phyloP scores from a whole-genome alignment of 2,797 vertebrate genomes.

The Sebastes iracundus region DNA sequence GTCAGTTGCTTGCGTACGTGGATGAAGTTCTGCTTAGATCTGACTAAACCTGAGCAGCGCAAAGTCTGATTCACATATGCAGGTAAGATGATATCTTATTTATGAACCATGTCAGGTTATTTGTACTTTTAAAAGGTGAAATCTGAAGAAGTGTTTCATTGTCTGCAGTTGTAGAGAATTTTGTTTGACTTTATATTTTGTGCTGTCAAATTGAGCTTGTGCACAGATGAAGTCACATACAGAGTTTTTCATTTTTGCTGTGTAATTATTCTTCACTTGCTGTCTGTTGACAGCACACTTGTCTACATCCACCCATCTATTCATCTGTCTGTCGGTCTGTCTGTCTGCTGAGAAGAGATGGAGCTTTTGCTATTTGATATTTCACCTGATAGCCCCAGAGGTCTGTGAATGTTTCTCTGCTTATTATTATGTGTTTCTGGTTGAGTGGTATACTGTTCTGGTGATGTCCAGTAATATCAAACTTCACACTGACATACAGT shows the following conservation, averaged over 20 bases:
- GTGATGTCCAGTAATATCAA: neutral
- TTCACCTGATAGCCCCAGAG: constrained; percentile 6
- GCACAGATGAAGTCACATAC: neutral
- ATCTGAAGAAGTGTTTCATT: neutral
- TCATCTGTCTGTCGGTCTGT: neutral
- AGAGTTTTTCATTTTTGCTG: neutral
- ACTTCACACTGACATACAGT: neutral
- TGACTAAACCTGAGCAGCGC: neutral
- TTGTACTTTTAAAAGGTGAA: neutral
- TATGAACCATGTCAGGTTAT: neutral
- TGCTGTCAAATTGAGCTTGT: neutral
- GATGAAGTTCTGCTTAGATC: neutral
- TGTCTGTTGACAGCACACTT: neutral
- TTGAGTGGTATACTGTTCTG: neutral
- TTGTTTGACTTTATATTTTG: neutral
- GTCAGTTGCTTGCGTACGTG: neutral
- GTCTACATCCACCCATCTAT: neutral
- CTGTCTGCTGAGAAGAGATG: constrained; percentile 21
- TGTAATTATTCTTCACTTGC: neutral
- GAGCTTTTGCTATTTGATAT: constrained; percentile 24
- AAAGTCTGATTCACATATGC: neutral
- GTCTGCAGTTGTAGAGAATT: neutral
- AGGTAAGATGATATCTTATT: neutral
- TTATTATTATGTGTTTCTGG: neutral
- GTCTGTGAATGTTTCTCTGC: constrained; percentile 15